phyloP scores from a whole-genome alignment of 2,113 vertebrate genomes.

The Potamarius usumacintae region DNA sequence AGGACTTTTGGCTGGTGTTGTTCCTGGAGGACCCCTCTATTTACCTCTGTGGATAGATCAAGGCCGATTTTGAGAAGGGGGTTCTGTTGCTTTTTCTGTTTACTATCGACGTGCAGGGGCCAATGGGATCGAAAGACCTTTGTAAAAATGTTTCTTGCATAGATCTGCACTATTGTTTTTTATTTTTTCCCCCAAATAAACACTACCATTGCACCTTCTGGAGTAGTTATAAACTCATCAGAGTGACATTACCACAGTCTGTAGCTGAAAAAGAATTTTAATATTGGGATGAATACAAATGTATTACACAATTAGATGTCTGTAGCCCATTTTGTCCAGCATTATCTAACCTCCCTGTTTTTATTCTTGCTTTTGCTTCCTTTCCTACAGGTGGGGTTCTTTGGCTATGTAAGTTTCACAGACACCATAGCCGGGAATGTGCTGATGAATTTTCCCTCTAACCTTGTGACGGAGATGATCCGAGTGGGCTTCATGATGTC shows the following conservation, averaged over 20 bases:
- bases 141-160: conserved; percentile 35
- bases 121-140: conserved; percentile 43
- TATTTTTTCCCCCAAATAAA: conserved; percentile 1
- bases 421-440: conserved; percentile 93
- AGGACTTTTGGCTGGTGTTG: conserved; percentile 55
- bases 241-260: background rate
- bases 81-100: conserved; percentile 48
- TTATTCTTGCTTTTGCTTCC: background rate
- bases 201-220: conserved; percentile 45
- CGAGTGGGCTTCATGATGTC: conserved; percentile 97
- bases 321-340: background rate
- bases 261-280: background rate
- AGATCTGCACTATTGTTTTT: conserved; percentile 32
- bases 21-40: conserved; percentile 48
- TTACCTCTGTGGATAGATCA: conserved; percentile 53
- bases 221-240: conserved; percentile 38
- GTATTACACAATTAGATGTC: background rate
- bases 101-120: conserved; percentile 35
- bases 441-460: conserved; percentile 96
- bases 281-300: background rate
- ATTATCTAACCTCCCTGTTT: background rate
- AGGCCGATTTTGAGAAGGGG: conserved; percentile 46
- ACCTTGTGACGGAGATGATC: conserved; percentile 93
- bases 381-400: conserved; percentile 87
- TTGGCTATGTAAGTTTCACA: conserved; percentile 94